Evolutionary conservation across 2,797 vertebrate genomes (phyloP), one percentile per base, ranked within the genome.

Genomic region (Lagocephalus sceleratus): DNA sequence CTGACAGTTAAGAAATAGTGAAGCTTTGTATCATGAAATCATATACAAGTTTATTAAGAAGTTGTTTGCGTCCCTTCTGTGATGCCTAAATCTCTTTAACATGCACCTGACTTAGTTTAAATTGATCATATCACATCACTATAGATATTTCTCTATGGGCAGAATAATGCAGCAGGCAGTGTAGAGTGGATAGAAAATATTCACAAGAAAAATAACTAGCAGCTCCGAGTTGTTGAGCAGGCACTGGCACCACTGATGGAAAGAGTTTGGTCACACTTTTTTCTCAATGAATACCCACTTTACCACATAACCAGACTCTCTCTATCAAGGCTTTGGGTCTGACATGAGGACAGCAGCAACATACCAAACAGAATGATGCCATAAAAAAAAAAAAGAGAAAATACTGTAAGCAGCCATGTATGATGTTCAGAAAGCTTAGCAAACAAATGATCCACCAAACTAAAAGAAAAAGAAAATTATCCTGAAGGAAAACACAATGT

Each of bases 221-320:
- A 70, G 59, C 47, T 11, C 42, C 50, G 51, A 57, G 68, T 23
- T 53, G 63, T 57, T 68, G 50, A 76, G 66, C 68, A 56, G 61
- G 58, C 44, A 47, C 41, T 40, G 15, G 19, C 73, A 68, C 46
- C 73, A 25, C 60, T 73, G 77, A 79, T 76, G 66, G 64, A 79
- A 47, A 84, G 78, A 77, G 64, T 77, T 62, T 66, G 61, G 66
- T 76, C 60, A 54, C 1, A 29, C 15, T 15, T 16, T 1, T 49
- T 44, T 22, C 23, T 42, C 20, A 20, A 20, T n/a, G 2, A 39
- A 22, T n/a, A 25, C 15, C 6, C 16, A 14, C 45, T 15, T 16
- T 16, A 39, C 29, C 29, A 14, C 52, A 25, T 21, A 54, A 81
- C 68, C 79, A 78, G 55, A 82, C 68, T 80, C 81, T 76, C 57